phyloP scores from a whole-genome alignment of 2,797 vertebrate genomes.

The Argyrosomus regius region DNA sequence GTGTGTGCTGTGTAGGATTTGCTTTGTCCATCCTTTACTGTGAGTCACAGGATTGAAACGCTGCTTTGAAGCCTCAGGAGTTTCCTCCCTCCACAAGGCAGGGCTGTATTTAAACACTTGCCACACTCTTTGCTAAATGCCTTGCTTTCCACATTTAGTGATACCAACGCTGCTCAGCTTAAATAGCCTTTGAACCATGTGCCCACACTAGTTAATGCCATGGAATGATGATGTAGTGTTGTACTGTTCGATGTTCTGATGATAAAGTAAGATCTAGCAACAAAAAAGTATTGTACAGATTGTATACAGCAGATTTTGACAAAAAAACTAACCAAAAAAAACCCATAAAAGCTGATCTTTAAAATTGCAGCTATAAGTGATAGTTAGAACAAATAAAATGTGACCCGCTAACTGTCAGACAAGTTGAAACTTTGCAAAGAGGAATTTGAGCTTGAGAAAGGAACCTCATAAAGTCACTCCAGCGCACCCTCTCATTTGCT shows the following conservation, averaged over 20 bases:
- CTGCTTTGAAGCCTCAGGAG: conserved; percentile 68
- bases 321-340: neutral
- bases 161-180: conserved; percentile 18
- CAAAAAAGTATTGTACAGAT: neutral
- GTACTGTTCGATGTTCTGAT: neutral
- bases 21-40: conserved; percentile 53
- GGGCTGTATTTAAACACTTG: conserved; percentile 66
- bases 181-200: conserved; percentile 15
- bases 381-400: conserved; percentile 20
- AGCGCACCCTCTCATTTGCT: conserved; percentile 55
- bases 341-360: neutral
- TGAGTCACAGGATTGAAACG: conserved; percentile 79
- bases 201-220: neutral
- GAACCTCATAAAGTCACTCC: conserved; percentile 32
- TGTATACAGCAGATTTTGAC: neutral
- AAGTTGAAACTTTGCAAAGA: conserved; percentile 48
- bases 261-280: neutral
- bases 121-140: conserved; percentile 60
- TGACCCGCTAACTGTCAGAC: conserved; percentile 24
- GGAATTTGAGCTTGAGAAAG: conserved; percentile 36
- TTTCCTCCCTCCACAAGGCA: conserved; percentile 68
- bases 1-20: conserved; percentile 49
- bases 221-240: conserved; percentile 1
- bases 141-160: conserved; percentile 34
- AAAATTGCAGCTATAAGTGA: neutral